phyloP scores from a whole-genome alignment of 2,888 invertebrate species.

The Coenonympha glycerion region DNA sequence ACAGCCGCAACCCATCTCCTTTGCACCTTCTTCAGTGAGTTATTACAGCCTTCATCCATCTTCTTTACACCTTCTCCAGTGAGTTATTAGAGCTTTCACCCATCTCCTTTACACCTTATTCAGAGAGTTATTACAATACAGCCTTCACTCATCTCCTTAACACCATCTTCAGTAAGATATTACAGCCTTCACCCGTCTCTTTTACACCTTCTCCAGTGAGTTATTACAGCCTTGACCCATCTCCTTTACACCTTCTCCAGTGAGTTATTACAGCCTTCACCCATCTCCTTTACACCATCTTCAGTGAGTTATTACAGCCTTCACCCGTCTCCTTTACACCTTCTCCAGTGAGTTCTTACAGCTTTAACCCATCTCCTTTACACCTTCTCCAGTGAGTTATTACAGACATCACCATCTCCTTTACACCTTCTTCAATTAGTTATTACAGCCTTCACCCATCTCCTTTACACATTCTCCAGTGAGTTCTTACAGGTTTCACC shows the following conservation, averaged over 20 bases:
- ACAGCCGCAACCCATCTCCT: background rate
- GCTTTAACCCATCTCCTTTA: background rate
- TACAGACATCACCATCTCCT: too few relatives aligned
- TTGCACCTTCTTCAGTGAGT: background rate
- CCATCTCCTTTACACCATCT: background rate
- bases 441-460: too few relatives aligned
- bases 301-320: background rate
- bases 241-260: constrained; percentile 93
- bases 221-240: constrained; percentile 73
- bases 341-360: too few relatives aligned
- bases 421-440: too few relatives aligned
- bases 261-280: constrained; percentile 1
- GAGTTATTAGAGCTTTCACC: background rate
- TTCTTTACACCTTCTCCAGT: too few relatives aligned
- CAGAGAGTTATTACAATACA: too few relatives aligned
- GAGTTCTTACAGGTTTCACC: constrained; percentile 63
- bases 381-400: background rate
- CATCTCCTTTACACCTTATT: background rate
- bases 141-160: constrained; percentile 36
- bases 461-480: too few relatives aligned
- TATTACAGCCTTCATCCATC: background rate
- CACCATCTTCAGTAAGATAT: too few relatives aligned
- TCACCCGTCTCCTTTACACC: too few relatives aligned
- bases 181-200: too few relatives aligned
- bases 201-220: too few relatives aligned